Evolutionary conservation across 1,140 invertebrate species (phyloP).

Genomic region (Pogonomyrmex barbatus): DNA sequence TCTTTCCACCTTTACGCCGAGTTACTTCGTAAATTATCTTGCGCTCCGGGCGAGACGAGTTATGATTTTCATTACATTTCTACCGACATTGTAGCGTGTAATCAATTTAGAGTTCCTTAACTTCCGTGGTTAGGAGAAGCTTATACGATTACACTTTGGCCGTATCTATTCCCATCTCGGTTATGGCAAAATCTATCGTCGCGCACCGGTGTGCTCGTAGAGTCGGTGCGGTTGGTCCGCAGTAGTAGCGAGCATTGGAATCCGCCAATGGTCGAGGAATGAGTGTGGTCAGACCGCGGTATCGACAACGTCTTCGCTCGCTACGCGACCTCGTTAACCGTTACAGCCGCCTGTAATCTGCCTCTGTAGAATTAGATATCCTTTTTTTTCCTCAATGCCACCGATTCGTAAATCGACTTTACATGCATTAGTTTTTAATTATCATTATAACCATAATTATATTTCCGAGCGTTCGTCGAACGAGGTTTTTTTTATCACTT

Average conservation of each 20-base stretch:
- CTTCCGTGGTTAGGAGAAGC: conserved; percentile 29
- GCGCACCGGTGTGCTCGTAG: conserved; percentile 1
- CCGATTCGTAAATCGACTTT: background rate
- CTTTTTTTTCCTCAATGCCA: background rate
- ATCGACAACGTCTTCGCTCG: conserved; percentile 32
- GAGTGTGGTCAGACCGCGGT: conserved; percentile 49
- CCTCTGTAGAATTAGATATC: background rate
- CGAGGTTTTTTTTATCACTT: background rate
- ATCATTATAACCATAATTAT: background rate
- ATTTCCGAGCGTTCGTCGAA: background rate
- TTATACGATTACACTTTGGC: conserved; percentile 55
- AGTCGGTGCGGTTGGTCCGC: conserved; percentile 21
- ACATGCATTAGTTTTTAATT: background rate
- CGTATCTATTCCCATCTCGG: conserved; percentile 53
- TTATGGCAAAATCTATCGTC: conserved; percentile 58
- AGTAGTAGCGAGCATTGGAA: conserved; percentile 47
- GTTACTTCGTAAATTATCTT: background rate
- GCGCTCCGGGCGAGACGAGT: background rate
- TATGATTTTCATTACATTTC: conserved; percentile 36
- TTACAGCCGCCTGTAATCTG: background rate
- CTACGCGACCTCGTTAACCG: conserved; percentile 12
- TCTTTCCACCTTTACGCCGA: background rate
- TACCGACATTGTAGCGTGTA: conserved; percentile 25
- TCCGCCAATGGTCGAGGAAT: conserved; percentile 47
- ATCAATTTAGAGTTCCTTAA: conserved; percentile 57